Evolutionary conservation across 1,140 invertebrate genomes (phyloP), one percentile per base, ranked within the genome.

Genomic region (Archegozetes longisetosus): DNA sequence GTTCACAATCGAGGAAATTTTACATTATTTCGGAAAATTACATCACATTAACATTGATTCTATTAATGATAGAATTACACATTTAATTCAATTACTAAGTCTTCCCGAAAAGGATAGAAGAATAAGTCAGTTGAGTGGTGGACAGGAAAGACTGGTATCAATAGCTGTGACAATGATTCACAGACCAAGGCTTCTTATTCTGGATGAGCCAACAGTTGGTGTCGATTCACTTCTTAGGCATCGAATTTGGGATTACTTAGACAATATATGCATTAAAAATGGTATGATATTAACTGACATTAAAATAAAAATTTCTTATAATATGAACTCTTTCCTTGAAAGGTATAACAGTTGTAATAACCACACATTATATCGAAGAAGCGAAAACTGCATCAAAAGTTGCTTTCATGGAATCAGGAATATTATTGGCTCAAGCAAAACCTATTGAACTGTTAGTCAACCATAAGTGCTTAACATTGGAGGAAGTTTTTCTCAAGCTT

Each of bases 1-100:
- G 72, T 93, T 97, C 72, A 87, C 88, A 0, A 95, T 96, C 62
- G 79, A 81, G 58, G 92, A 97, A 70, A 95, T 89, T 0, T 84
- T 96, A 80, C 81, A 85, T 75, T 96, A 93, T 70, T 96, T 94
- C 72, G 91, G 91, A n/a, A 86, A 86, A 79, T 85, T 96, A 66
- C 88, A 91, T 69, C 85, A 87, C 55, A 92, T 96, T 88, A 76
- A 58, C 4, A 23, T 20, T 12, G 28, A 49, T 1, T 9, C 20
- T 3, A 26, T 68, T n/a, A 20, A 61, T n/a, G 82, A 86, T 61
- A 79, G 88, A 65, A 79, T 88, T 62, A 79, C 84, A 60, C 95
- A 95, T 73, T 76, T 97, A 2, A 71, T 94, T 1, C 83, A 88
- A 68, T 92, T 96, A 70, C 76, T 93, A 2, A 85, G 90, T 72